phyloP scores from a whole-genome alignment of 2,797 vertebrate genomes.

The Anisognathus igniventris region DNA sequence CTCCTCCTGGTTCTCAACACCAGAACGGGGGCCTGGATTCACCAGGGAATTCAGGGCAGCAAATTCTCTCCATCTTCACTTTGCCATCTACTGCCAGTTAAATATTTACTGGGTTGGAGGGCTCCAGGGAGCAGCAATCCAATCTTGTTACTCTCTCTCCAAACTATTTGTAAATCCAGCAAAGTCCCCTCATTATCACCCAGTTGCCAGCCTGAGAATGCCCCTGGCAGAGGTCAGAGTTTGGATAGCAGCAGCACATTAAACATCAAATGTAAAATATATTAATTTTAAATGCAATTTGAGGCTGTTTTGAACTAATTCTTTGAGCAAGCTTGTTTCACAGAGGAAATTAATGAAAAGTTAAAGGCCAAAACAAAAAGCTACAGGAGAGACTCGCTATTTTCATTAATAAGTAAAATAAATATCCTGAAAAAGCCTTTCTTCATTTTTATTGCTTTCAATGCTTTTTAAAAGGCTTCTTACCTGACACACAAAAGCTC shows the following conservation, averaged over 20 bases:
- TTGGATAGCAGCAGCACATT: not conserved
- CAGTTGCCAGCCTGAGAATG: not conserved
- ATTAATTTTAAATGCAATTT: not conserved
- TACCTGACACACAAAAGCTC: not conserved
- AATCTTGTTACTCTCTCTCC: not conserved
- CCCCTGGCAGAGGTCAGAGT: not conserved
- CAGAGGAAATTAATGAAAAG: not conserved
- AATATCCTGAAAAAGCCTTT: not conserved
- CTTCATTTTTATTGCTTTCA: not conserved
- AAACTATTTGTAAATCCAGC: not conserved
- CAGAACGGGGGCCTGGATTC: not conserved
- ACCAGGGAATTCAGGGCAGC: not conserved
- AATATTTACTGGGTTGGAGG: conserved; percentile 28
- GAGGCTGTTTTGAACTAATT: not conserved
- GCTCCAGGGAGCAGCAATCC: not conserved
- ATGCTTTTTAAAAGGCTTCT: not conserved
- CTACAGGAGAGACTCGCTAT: not conserved
- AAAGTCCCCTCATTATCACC: not conserved
- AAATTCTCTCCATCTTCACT: not conserved
- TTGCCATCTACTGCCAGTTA: not conserved
- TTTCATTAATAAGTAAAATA: not conserved
- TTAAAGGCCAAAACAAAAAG: not conserved
- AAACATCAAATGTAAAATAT: not conserved
- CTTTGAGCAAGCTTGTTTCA: not conserved
- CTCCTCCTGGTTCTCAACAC: not conserved